Percentiles rank a stretch among this genome's conserved stretches.
Conservation (phyloP, 2,888 invertebrate species). For the Drosophila antonietae region DNA sequence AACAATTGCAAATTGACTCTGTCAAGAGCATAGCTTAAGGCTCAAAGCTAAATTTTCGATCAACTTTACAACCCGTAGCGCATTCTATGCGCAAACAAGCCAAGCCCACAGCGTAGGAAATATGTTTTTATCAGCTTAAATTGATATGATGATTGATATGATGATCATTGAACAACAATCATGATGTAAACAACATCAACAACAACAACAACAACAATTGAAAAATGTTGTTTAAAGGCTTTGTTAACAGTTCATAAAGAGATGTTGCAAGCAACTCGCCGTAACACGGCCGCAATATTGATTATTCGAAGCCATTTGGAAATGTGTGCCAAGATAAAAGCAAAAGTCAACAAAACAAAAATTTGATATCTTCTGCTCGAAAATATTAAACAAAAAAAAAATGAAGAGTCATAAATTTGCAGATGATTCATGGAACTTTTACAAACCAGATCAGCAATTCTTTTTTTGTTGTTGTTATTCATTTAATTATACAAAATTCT, state of each 20-base stretch:
- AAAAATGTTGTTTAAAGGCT: slow-evolving; percentile 60
- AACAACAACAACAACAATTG: slow-evolving; percentile 10
- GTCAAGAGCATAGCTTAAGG: not conserved
- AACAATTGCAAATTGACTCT: not conserved
- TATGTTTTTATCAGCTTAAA: slow-evolving; percentile 10
- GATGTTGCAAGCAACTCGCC: slow-evolving; percentile 37
- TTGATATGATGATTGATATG: slow-evolving; percentile 18
- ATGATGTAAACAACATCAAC: slow-evolving; percentile 25
- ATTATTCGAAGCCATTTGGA: slow-evolving; percentile 41
- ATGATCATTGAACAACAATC: slow-evolving; percentile 24
- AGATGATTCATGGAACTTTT: slow-evolving; percentile 15
- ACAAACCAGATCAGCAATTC: not conserved
- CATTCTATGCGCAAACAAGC: not conserved
- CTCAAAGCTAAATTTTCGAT: not conserved
- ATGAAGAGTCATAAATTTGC: slow-evolving; percentile 40
- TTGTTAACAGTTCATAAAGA: slow-evolving; percentile 53
- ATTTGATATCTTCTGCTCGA: slow-evolving; percentile 20
- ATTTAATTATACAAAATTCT: not conserved
- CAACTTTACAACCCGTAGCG: not conserved
- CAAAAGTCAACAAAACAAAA: slow-evolving; percentile 58
- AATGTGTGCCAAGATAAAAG: slow-evolving; percentile 59
- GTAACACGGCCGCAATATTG: slow-evolving; percentile 31
- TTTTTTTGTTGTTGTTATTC: not conserved
- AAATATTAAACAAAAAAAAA: slow-evolving; percentile 17
- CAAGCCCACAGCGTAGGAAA: slow-evolving; percentile 7